These are phyloP conservation scores for Leptosomus discolor DNA, from an alignment of 2,113 vertebrate species.

Conservation along the genomic window DNA sequence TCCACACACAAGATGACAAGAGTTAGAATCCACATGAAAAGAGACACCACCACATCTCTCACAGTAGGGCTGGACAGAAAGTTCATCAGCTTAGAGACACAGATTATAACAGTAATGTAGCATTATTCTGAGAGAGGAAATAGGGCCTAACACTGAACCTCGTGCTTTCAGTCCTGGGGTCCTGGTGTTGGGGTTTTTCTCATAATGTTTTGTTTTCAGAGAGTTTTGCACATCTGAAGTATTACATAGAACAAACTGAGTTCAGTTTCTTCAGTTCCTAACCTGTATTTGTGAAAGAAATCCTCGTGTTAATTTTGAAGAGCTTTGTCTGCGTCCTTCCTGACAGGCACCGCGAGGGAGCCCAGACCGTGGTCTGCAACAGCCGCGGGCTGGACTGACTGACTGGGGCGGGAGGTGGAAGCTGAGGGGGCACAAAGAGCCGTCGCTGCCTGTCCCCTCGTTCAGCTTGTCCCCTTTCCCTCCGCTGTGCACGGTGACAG, in stretches of 20 bases:
- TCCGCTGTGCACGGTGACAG: rapidly evolving
- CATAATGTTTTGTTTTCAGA: neutral
- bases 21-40: neutral
- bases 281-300: neutral
- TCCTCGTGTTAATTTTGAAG: neutral
- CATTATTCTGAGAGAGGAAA: neutral
- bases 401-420: neutral
- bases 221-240: neutral
- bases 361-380: neutral
- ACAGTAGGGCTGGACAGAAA: neutral
- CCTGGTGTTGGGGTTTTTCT: neutral
- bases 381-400: neutral
- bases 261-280: neutral
- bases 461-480: neutral
- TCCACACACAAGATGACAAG: neutral
- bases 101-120: neutral
- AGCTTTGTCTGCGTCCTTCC: neutral
- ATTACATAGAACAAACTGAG: neutral
- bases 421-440: neutral
- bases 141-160: neutral
- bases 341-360: rapidly evolving
- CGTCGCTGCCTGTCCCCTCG: neutral
- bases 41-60: neutral
- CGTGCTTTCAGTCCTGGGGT: neutral
- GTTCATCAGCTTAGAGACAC: neutral